Evolutionary conservation across 2,888 invertebrate species (phyloP), one percentile per base, ranked within the genome.

Genomic region (Drosophila limbata): DNA sequence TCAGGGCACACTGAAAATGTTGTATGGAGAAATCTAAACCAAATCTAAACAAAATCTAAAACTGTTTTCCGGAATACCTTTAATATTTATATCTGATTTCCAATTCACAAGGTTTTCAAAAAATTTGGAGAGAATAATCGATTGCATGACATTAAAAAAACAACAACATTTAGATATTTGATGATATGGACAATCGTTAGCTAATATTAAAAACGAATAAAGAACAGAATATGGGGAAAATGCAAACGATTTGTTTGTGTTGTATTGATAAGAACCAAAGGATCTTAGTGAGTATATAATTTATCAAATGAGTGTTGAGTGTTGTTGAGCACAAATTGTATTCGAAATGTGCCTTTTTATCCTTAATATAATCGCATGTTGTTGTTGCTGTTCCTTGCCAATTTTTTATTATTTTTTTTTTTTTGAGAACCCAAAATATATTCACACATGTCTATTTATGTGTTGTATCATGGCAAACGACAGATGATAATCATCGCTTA

Each of bases 401-500:
- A 25, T 25, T 25, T 25, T 25, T 25, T 25, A 25, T 21, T 21
- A 21, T 21, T 21, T 21, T 17, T 51, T 33, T 2, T 2, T 31
- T 17, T 51, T 33, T 60, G 21, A 9, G 35, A 39, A 17, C 55
- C 69, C 47, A 56, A 50, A 60, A 33, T 42, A 57, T 65, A 35
- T 47, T 47, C 50, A 50, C 61, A 66, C 65, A 74, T 57, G 67
- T 55, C 48, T 44, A 40, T 59, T 60, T 59, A 35, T 78, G 51
- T 60, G 51, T 39, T 55, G 40, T 69, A 57, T 55, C 48, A 59
- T 37, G 44, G 55, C 55, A 59, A 56, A 45, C 60, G 74, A 50
- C 48, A 66, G 79, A 75, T 79, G 70, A 69, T 76, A 62, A 76
- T 76, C 76, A 79, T 69, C 80, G 76, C 76, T 64, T 59, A 62